Conservation (phyloP, 2,797 vertebrate genomes). For the Gymnopithys bicolor region DNA sequence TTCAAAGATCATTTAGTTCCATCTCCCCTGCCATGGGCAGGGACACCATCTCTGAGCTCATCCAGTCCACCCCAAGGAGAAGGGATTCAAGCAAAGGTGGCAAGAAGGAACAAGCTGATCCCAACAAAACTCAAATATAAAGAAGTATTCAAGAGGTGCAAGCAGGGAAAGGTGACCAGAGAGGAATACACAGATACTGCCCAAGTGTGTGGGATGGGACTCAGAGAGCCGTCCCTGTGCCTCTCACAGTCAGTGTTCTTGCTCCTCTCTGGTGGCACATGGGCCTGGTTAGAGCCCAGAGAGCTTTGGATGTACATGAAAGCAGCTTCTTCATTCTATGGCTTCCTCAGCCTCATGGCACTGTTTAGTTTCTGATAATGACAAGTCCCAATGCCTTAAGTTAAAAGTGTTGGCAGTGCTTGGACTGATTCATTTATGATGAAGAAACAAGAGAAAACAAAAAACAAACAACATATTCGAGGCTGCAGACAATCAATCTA, state of each 20-base stretch:
- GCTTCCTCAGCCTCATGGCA: fast-evolving
- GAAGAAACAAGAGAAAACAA: not conserved
- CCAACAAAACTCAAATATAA: not conserved
- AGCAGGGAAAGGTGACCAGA: not conserved
- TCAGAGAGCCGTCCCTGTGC: not conserved
- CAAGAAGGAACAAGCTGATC: not conserved
- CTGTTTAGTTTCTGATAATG: not conserved
- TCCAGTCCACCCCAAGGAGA: not conserved
- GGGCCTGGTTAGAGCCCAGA: not conserved
- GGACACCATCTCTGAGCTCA: not conserved
- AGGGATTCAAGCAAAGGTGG: not conserved
- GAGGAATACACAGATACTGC: not conserved
- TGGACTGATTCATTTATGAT: not conserved
- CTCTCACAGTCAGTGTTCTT: not conserved
- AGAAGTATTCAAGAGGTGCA: not conserved
- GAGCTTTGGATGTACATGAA: not conserved
- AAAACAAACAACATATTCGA: not conserved
- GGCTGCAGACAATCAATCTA: not conserved
- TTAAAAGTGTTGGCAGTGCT: not conserved
- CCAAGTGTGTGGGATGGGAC: fast-evolving
- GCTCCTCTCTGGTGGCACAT: not conserved
- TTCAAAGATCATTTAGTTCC: not conserved
- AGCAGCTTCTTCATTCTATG: not conserved
- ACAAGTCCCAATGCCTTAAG: not conserved
- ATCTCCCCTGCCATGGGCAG: not conserved